phyloP scores from a whole-genome alignment of 2,888 invertebrate species.

The Mechanitis messenoides region DNA sequence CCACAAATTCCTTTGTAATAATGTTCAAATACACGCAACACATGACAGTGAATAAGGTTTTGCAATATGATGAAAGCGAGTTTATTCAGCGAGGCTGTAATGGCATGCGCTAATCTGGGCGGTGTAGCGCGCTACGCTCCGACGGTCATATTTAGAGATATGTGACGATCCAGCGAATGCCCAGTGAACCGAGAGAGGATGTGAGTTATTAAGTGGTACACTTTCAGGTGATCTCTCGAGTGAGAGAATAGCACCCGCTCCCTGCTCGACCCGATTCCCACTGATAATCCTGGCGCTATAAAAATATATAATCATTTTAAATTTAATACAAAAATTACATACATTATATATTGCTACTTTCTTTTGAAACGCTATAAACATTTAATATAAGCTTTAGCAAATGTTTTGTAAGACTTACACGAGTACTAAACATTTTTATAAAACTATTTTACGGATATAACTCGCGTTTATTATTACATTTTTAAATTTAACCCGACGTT shows the following conservation, averaged over 20 bases:
- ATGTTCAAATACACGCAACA: background rate
- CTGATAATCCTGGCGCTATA: constrained; percentile 32
- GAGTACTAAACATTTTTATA: too few species aligned
- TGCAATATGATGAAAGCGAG: constrained; percentile 14
- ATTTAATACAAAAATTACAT: background rate
- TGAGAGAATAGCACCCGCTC: constrained; percentile 65
- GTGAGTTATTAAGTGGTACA: constrained; percentile 75
- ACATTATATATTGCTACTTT: too few species aligned
- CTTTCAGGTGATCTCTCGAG: constrained; percentile 75
- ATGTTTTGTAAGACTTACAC: too few species aligned
- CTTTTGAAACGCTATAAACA: too few species aligned
- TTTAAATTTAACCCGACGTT: too few species aligned
- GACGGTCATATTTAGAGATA: constrained; percentile 72
- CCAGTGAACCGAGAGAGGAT: constrained; percentile 74
- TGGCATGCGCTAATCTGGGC: constrained; percentile 38
- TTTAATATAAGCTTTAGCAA: too few species aligned
- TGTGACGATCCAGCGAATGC: constrained; percentile 73
- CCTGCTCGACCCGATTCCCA: constrained; percentile 35
- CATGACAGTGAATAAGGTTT: constrained; percentile 1
- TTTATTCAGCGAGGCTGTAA: constrained; percentile 15
- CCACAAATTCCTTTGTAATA: too few species aligned
- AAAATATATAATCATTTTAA: constrained; percentile 15
- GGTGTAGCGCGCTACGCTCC: constrained; percentile 60
- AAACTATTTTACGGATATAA: too few species aligned
- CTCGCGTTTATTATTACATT: too few species aligned